A percentile compares a stretch with the other conserved stretches of the same genome.
Evolutionary conservation across 2,797 vertebrate species (phyloP).

Genomic region (Eospalax fontanierii): DNA sequence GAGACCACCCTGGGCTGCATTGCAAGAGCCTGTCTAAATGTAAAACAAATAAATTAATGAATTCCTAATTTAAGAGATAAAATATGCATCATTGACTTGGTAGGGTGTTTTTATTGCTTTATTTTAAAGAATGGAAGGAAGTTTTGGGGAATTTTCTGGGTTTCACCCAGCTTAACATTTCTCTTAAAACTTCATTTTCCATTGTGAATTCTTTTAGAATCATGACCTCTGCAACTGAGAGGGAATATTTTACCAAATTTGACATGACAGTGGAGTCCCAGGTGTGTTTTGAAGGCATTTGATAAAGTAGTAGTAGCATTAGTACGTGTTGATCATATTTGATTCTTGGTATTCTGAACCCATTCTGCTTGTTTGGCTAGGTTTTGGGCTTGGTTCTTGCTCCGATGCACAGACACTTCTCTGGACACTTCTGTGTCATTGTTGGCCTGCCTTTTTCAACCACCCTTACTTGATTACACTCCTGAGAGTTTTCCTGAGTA

Average conservation of each 20-base stretch:
- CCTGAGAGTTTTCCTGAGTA: constrained; percentile 36
- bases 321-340: neutral
- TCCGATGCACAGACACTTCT: neutral
- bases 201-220: constrained; percentile 44
- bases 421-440: neutral
- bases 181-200: constrained; percentile 22
- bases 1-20: neutral
- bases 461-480: neutral
- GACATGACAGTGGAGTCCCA: neutral
- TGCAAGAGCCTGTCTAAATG: neutral
- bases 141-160: constrained; percentile 31
- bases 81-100: constrained; percentile 46
- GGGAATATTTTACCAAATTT: constrained; percentile 55
- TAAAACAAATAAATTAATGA: constrained; percentile 28
- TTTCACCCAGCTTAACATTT: constrained; percentile 25
- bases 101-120: constrained; percentile 29
- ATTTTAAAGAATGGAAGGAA: constrained; percentile 48
- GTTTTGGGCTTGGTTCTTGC: constrained; percentile 8
- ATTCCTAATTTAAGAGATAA: constrained; percentile 53
- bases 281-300: constrained; percentile 51
- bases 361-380: constrained; percentile 34
- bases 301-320: neutral
- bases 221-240: neutral
- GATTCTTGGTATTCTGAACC: constrained; percentile 50
- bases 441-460: neutral